Evolutionary conservation across 2,888 invertebrate genomes (phyloP), one percentile per base, ranked within the genome.

Genomic region (Allacma fusca): DNA sequence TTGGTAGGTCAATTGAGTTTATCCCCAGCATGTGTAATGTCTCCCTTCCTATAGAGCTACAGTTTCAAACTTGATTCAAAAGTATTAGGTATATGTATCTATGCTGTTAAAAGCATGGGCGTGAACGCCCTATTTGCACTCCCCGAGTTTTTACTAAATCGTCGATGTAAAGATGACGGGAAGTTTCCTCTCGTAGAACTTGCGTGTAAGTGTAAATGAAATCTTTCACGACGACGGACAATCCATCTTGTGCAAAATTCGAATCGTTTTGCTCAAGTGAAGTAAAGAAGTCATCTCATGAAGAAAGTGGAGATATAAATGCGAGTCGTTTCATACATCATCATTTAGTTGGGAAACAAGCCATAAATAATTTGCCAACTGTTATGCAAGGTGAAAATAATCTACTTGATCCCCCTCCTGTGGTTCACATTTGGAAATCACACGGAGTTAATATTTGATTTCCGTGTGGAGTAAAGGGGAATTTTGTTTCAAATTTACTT

Each of bases 331-430:
- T 50, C 50, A 50, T 50, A 50, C n/a, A 50, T 50, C 50, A 50
- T 50, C 16, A 50, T 50, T 50, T 50, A 50, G 50, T 50, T n/a
- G 16, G 50, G n/a, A 50, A 50, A 50, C 50, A 50, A n/a, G 50
- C 2, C 50, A 50, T 50, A 50, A 50, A 50, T 50, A 50, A 50
- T 50, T 19, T 50, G 50, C n/a, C 50, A 50, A n/a, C 50, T 5
- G 50, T 50, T 19, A 50, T 19, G 50, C n/a, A 50, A n/a, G 5
- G 1, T 50, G 9, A 50, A 50, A 50, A 50, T 50, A 34, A 34
- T 34, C 9, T 34, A 7, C 34, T 9, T 34, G n/a, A n/a, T n/a
- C n/a, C n/a, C n/a, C n/a, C n/a, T n/a, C n/a, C n/a, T n/a, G n/a
- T n/a, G n/a, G n/a, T n/a, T n/a, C n/a, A n/a, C n/a, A n/a, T n/a